phyloP scores from a whole-genome alignment of 2,113 vertebrate species.

The Indicator indicator region DNA sequence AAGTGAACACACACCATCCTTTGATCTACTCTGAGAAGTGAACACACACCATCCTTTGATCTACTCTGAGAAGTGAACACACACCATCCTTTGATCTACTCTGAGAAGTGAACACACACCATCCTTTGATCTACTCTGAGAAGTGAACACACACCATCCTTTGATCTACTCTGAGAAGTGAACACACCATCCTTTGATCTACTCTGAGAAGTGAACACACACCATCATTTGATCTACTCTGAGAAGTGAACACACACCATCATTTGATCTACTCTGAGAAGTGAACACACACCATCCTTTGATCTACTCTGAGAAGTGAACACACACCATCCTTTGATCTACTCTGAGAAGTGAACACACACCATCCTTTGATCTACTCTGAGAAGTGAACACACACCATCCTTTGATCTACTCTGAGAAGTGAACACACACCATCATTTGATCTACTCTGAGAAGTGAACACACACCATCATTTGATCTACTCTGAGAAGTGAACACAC shows the following conservation, averaged over 20 bases:
- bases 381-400: not conserved
- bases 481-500: not conserved
- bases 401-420: not conserved
- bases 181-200: not conserved
- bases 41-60: not conserved
- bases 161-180: not conserved
- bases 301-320: not conserved
- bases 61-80: not conserved
- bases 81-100: not conserved
- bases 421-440: not conserved
- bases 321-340: not conserved
- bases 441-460: not conserved
- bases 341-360: not conserved
- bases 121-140: not conserved
- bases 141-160: not conserved
- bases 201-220: not conserved
- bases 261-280: not conserved
- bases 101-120: not conserved
- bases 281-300: not conserved
- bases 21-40: not conserved
- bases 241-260: not conserved
- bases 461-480: not conserved
- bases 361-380: not conserved
- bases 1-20: not conserved
- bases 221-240: not conserved